Conservation (phyloP, 2,113 vertebrate species). For the Mus spicilegus region DNA sequence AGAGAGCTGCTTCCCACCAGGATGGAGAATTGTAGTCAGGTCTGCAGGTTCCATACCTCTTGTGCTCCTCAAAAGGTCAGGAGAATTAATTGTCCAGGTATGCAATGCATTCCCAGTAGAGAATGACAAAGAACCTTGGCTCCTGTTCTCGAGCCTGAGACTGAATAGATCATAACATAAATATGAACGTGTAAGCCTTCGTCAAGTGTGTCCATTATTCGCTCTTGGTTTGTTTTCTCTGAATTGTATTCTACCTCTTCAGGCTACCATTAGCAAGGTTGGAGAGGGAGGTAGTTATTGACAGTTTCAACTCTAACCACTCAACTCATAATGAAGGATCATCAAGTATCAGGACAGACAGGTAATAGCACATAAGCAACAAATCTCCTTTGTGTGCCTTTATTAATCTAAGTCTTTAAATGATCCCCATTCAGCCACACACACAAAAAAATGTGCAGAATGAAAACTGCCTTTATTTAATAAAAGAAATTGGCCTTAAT, state of each 20-base stretch:
- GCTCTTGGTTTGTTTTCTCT: not conserved
- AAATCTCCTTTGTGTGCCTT: conserved; percentile 18
- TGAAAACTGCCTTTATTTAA: not conserved
- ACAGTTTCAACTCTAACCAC: not conserved
- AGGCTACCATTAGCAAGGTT: not conserved
- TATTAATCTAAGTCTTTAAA: conserved; percentile 44
- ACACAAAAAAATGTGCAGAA: conserved; percentile 43
- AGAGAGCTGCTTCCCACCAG: not conserved
- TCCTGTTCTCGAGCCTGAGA: not conserved
- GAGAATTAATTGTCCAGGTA: conserved; percentile 42
- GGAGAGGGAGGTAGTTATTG: not conserved
- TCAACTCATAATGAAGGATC: conserved; percentile 10
- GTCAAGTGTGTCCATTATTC: not conserved
- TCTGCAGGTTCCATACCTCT: conserved; percentile 7
- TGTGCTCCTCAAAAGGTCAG: conserved; percentile 54
- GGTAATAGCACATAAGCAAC: not conserved
- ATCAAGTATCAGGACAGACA: conserved; percentile 26
- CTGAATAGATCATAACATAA: not conserved
- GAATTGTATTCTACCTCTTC: conserved; percentile 25
- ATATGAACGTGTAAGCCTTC: not conserved
- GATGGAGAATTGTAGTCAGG: conserved; percentile 23
- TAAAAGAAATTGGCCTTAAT: not conserved
- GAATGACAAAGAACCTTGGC: conserved; percentile 14
- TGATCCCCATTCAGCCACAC: conserved; percentile 38
- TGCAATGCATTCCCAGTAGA: not conserved